These are phyloP conservation scores for Galerucella calmariensis DNA, from an alignment of 2,888 invertebrate genomes.

Conservation along the genomic window DNA sequence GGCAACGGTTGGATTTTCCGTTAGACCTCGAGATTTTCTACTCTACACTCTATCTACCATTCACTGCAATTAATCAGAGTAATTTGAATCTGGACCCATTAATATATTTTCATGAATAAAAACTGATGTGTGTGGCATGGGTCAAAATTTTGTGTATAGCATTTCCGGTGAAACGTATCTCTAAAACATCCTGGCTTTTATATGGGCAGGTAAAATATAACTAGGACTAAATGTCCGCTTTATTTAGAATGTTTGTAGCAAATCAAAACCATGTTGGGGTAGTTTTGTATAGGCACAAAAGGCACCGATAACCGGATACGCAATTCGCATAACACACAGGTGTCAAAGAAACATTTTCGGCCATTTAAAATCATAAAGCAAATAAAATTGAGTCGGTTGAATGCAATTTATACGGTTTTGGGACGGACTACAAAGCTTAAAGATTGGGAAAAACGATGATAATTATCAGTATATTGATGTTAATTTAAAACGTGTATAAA, in stretches of 20 bases:
- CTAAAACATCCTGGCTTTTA: constrained; percentile 27
- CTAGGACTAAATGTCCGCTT: constrained; percentile 12
- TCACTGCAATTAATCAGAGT: too few species aligned
- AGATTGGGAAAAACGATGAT: not conserved
- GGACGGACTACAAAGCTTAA: not conserved
- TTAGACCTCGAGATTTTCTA: too few species aligned
- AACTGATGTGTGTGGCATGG: too few species aligned
- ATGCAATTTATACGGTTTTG: not conserved
- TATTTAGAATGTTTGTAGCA: constrained; percentile 17
- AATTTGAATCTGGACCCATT: too few species aligned
- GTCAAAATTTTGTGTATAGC: constrained; percentile 1
- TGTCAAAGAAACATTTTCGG: not conserved
- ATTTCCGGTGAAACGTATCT: constrained; percentile 22
- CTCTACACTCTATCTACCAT: too few species aligned
- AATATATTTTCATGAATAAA: too few species aligned
- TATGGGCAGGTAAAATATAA: constrained; percentile 23
- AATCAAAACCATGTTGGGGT: constrained; percentile 12
- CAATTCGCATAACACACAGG: constrained; percentile 4
- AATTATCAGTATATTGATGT: too few species aligned
- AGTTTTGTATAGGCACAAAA: constrained; percentile 19
- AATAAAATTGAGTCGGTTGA: not conserved
- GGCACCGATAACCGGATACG: constrained; percentile 19
- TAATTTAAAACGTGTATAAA: too few species aligned
- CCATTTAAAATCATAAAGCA: not conserved
- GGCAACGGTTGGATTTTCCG: too few species aligned